phyloP scores from a whole-genome alignment of 2,113 vertebrate genomes.

The Otolemur garnettii region DNA sequence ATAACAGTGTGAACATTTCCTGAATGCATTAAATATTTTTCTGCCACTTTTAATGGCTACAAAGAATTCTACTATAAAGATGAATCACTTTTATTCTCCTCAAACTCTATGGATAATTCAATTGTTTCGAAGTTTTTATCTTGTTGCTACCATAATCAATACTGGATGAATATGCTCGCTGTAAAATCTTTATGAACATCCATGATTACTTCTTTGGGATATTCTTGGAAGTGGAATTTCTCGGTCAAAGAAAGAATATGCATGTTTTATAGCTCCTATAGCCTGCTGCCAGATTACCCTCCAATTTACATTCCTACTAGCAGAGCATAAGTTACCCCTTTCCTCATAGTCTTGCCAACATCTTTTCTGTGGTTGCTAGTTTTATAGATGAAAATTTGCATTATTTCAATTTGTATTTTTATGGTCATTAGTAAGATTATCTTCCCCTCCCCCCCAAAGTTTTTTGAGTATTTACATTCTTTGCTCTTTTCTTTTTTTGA shows the following conservation, averaged over 20 bases:
- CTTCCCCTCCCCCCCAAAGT: background rate
- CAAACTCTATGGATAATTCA: background rate
- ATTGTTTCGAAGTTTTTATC: background rate
- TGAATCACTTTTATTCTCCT: conserved; percentile 18
- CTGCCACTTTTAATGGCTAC: background rate
- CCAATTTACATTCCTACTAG: background rate
- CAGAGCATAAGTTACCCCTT: background rate
- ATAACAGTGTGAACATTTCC: conserved; percentile 2
- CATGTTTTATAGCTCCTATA: conserved; percentile 41
- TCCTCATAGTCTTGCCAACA: background rate
- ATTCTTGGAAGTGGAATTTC: conserved; percentile 31
- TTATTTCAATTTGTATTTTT: conserved; percentile 39
- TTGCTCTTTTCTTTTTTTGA: conserved; percentile 10
- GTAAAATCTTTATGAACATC: conserved; percentile 10
- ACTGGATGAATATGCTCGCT: background rate
- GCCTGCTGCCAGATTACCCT: background rate
- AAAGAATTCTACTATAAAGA: conserved; percentile 29
- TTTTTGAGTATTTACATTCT: conserved; percentile 5
- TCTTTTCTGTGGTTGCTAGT: conserved; percentile 25
- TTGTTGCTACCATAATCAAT: background rate
- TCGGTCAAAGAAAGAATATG: background rate
- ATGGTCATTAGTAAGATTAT: conserved; percentile 16
- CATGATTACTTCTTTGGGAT: conserved; percentile 19
- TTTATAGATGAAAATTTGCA: conserved; percentile 44
- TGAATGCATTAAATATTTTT: background rate